Percentiles rank a stretch among this genome's conserved stretches.
Conservation (phyloP, 2,113 vertebrate genomes). For the Brachyistius frenatus region DNA sequence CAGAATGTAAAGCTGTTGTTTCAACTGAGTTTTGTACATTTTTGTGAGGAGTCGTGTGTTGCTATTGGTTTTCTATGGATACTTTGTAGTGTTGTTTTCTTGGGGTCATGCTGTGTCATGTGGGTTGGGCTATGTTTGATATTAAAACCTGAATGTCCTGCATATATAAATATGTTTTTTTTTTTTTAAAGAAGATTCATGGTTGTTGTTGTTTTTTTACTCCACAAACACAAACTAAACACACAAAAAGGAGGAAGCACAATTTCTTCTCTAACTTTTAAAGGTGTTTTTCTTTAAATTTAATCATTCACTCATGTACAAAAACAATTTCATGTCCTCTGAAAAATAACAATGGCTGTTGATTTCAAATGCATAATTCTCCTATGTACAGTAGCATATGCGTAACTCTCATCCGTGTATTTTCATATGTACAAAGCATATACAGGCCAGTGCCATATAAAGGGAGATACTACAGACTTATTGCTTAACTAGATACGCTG, state of each 20-base stretch:
- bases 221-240: background rate
- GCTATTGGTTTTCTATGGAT: constrained; percentile 78
- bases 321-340: constrained; percentile 83
- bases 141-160: constrained; percentile 71
- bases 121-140: constrained; percentile 73
- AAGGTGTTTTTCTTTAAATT: constrained; percentile 67
- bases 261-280: constrained; percentile 25
- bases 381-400: constrained; percentile 77
- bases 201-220: background rate
- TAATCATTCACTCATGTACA: constrained; percentile 84
- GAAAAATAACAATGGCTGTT: constrained; percentile 86
- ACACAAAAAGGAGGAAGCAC: background rate
- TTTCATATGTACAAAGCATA: constrained; percentile 80
- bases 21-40: constrained; percentile 77
- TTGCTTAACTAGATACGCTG: constrained; percentile 87
- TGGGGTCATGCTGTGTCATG: constrained; percentile 68
- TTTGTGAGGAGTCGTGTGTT: constrained; percentile 69
- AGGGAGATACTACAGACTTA: constrained; percentile 85
- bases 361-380: constrained; percentile 80
- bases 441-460: constrained; percentile 82
- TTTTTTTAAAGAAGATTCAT: constrained; percentile 44
- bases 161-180: constrained; percentile 66
- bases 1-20: constrained; percentile 79
- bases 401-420: constrained; percentile 63
- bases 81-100: constrained; percentile 76